Evolutionary conservation across 2,113 vertebrate genomes (phyloP).

Genomic region (Macrotus californicus): DNA sequence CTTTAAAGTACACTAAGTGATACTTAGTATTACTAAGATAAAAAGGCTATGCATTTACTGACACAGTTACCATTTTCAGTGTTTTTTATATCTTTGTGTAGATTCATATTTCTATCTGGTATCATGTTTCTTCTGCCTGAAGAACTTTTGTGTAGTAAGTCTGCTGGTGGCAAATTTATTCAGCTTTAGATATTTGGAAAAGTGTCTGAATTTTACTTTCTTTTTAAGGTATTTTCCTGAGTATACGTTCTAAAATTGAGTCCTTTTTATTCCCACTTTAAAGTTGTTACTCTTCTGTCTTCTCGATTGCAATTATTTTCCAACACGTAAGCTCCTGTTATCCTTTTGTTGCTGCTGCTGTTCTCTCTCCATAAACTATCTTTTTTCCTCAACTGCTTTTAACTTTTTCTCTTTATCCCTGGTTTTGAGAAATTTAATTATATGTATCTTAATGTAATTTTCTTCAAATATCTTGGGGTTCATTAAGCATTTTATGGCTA

Average conservation of each 20-base stretch:
- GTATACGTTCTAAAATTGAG: neutral
- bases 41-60: neutral
- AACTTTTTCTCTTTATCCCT: neutral
- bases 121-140: neutral
- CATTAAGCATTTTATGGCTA: neutral
- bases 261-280: neutral
- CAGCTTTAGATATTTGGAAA: neutral
- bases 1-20: neutral
- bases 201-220: neutral
- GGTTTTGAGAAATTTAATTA: neutral
- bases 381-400: neutral
- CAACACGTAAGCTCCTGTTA: neutral
- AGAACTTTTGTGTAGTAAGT: neutral
- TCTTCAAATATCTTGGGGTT: neutral
- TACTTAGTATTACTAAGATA: neutral
- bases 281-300: neutral
- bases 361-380: neutral
- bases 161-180: neutral
- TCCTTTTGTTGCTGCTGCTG: neutral
- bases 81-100: neutral
- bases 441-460: neutral
- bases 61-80: neutral
- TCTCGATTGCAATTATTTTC: neutral
- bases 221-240: neutral
- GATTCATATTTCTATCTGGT: neutral